These are phyloP conservation scores for Melolontha melolontha DNA, from an alignment of 2,888 invertebrate genomes.

Conservation along the genomic window DNA sequence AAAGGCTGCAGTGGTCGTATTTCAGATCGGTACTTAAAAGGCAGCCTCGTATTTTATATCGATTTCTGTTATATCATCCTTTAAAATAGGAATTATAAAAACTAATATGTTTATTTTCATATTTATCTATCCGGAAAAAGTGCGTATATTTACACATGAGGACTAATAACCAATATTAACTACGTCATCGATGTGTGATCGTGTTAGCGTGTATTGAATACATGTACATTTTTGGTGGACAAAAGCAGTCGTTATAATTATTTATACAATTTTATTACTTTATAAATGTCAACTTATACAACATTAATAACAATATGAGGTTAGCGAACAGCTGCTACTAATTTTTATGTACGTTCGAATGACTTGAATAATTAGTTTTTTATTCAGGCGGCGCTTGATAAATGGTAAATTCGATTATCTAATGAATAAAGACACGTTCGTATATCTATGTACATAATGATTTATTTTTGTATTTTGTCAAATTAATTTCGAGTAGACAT, in stretches of 20 bases:
- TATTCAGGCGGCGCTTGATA: background rate
- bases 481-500: background rate
- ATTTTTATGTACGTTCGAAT: background rate
- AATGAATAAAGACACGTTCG: background rate
- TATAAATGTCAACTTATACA: conserved; percentile 1
- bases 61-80: too few relatives aligned
- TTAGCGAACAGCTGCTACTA: background rate
- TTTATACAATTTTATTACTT: background rate
- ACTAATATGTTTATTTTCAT: too few relatives aligned
- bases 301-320: background rate
- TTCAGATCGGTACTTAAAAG: too few relatives aligned
- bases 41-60: too few relatives aligned
- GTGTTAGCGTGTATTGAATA: too few relatives aligned
- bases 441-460: background rate
- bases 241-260: background rate
- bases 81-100: too few relatives aligned
- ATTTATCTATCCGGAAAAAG: too few relatives aligned
- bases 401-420: background rate
- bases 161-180: too few relatives aligned
- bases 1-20: too few relatives aligned
- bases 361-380: conserved; percentile 1
- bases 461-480: conserved; percentile 6
- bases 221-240: background rate
- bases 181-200: too few relatives aligned
- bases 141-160: too few relatives aligned